phyloP scores from a whole-genome alignment of 2,888 invertebrate species.

The Chouioia cunea region DNA sequence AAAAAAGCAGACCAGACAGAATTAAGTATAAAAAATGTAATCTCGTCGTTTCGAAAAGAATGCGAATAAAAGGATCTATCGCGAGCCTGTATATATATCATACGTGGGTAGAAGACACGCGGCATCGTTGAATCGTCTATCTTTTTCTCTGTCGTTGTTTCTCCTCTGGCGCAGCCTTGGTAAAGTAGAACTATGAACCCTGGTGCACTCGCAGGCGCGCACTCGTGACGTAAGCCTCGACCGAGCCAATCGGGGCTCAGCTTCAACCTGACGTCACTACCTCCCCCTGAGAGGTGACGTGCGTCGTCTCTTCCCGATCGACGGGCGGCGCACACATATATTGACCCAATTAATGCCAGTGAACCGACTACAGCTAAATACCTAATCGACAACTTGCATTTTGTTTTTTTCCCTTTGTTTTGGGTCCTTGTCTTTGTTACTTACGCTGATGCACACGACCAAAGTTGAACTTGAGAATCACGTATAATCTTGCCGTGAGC shows the following conservation, averaged over 20 bases:
- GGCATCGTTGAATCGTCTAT: slow-evolving; percentile 54
- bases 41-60: no score
- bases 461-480: no score
- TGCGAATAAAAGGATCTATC: no score
- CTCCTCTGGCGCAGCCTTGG: slow-evolving; percentile 63
- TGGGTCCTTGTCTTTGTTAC: no score
- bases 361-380: no score
- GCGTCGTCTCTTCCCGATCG: slow-evolving; percentile 46
- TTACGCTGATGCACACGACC: no score
- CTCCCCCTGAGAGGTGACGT: slow-evolving; percentile 61
- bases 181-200: slow-evolving; percentile 67
- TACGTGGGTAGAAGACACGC: slow-evolving; percentile 49
- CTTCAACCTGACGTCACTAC: slow-evolving; percentile 63
- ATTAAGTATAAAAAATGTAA: no score
- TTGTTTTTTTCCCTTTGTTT: no score
- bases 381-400: no score
- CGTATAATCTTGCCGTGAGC: no score
- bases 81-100: slow-evolving; percentile 32
- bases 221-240: slow-evolving; percentile 62
- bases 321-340: slow-evolving; percentile 56
- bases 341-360: slow-evolving; percentile 62
- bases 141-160: slow-evolving; percentile 52
- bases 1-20: no score
- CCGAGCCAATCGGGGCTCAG: slow-evolving; percentile 60
- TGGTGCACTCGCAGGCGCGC: slow-evolving; percentile 58